Evolutionary conservation across 2,113 vertebrate species (phyloP).

Genomic region (Zosterops pallidus): DNA sequence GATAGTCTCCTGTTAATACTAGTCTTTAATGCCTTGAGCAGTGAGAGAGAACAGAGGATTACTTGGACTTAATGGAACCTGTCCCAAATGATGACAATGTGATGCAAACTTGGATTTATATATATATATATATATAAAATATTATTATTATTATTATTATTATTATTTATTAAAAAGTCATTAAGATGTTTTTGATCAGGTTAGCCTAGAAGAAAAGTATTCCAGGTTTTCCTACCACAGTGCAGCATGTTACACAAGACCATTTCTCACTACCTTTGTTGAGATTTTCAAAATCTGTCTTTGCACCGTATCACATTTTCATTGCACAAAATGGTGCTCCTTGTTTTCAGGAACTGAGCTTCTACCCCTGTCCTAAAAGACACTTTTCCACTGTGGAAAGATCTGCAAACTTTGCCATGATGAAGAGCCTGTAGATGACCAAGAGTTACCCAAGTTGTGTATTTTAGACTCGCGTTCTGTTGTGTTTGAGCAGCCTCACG

Average conservation of each 20-base stretch:
- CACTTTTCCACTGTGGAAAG: neutral
- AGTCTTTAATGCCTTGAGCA: neutral
- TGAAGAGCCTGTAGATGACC: neutral
- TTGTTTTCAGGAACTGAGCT: neutral
- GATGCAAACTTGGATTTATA: neutral
- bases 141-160: no score
- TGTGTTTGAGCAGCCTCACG: neutral
- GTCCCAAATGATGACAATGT: neutral
- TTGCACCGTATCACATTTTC: neutral
- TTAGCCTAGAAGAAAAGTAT: neutral
- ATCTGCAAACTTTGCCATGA: fast-evolving
- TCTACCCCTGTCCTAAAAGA: neutral
- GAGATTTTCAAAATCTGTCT: neutral
- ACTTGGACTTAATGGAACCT: neutral
- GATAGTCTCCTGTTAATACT: neutral
- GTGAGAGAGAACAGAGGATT: neutral
- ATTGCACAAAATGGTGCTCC: neutral
- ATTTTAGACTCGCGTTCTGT: neutral
- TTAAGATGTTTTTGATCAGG: neutral
- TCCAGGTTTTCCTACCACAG: neutral
- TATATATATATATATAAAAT: no score
- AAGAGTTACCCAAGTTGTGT: neutral
- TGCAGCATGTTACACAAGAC: neutral
- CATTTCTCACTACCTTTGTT: neutral
- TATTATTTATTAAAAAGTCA: neutral